These are phyloP conservation scores for Cyaniris semiargus DNA, from an alignment of 2,888 invertebrate genomes.

Conservation along the genomic window DNA sequence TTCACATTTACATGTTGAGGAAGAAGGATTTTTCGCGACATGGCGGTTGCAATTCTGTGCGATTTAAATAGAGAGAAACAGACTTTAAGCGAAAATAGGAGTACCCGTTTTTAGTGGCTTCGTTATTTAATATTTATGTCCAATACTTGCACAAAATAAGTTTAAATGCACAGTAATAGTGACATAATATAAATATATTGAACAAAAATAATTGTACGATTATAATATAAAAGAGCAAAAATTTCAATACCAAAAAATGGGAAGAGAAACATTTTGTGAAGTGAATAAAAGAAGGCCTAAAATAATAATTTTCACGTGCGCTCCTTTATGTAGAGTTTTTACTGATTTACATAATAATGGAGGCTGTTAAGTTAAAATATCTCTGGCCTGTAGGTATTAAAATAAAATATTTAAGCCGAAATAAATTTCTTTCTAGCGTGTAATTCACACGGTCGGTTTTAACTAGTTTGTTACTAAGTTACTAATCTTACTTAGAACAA, in stretches of 20 bases:
- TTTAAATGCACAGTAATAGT: too few species aligned
- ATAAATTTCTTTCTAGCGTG: not conserved
- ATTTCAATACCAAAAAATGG: slow-evolving; percentile 10
- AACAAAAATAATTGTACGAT: not conserved
- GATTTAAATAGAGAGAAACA: too few species aligned
- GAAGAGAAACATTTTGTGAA: slow-evolving; percentile 18
- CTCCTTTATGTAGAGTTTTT: slow-evolving; percentile 13
- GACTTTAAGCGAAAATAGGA: not conserved
- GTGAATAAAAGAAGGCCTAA: not conserved
- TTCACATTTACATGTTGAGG: not conserved
- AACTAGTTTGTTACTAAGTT: not conserved
- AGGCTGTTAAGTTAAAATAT: not conserved
- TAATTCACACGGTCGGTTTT: too few species aligned
- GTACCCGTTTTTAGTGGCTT: too few species aligned
- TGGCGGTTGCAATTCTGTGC: not conserved
- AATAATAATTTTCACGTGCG: slow-evolving; percentile 22
- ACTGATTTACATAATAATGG: slow-evolving; percentile 20
- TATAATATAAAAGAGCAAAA: slow-evolving; percentile 12
- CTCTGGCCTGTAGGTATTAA: not conserved
- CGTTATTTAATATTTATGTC: too few species aligned
- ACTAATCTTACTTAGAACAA: not conserved
- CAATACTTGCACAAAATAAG: too few species aligned
- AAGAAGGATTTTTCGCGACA: not conserved
- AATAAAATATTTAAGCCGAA: not conserved
- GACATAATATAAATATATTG: too few species aligned